Evolutionary conservation across 2,113 vertebrate species (phyloP).

Genomic region (Tetrao urogallus): DNA sequence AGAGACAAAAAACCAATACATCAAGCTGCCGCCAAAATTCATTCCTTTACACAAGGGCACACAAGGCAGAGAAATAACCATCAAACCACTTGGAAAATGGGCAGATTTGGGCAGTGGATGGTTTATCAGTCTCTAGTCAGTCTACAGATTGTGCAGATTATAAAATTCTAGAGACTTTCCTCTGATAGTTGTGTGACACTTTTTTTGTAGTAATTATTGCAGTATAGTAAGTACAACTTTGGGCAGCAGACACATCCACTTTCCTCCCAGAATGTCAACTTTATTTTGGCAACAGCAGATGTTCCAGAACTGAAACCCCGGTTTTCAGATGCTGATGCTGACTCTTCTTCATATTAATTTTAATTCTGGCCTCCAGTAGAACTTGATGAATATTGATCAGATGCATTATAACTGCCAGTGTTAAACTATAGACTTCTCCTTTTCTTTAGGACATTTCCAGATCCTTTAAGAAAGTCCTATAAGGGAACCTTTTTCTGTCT

Average conservation of each 20-base stretch:
- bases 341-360: not conserved
- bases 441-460: not conserved
- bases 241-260: not conserved
- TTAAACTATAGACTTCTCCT: not conserved
- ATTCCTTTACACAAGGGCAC: not conserved
- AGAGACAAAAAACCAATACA: not conserved
- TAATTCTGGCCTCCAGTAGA: not conserved
- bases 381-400: constrained; percentile 3
- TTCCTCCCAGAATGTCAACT: not conserved
- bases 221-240: not conserved
- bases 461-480: not conserved
- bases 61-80: not conserved
- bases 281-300: not conserved
- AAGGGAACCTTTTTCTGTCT: not conserved
- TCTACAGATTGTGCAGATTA: not conserved
- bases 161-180: not conserved
- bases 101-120: not conserved
- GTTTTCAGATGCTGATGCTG: constrained; percentile 4
- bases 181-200: not conserved
- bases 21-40: accelerated
- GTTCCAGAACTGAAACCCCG: not conserved
- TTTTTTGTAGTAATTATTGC: not conserved
- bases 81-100: not conserved
- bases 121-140: not conserved
- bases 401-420: not conserved